Conservation (phyloP, 1,140 invertebrate genomes). For the Arctopsyche grandis region DNA sequence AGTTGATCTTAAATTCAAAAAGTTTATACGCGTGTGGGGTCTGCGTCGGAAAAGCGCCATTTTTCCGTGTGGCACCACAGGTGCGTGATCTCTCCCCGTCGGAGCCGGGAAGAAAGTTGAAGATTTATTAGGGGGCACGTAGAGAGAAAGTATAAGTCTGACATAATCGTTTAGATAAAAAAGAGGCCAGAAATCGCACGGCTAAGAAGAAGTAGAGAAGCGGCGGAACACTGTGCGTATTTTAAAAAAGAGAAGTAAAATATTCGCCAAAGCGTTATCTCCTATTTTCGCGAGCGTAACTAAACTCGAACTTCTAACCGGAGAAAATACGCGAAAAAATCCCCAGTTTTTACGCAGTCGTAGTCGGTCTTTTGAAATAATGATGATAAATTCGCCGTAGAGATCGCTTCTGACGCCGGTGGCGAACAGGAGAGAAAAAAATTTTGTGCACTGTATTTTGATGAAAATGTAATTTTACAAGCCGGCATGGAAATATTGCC, state of each 20-base stretch:
- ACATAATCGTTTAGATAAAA: conserved; percentile 56
- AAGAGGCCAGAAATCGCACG: conserved; percentile 37
- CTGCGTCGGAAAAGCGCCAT: conserved; percentile 26
- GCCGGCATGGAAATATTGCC: conserved; percentile 14
- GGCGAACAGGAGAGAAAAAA: too few relatives aligned
- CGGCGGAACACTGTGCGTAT: conserved; percentile 2
- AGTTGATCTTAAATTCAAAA: conserved; percentile 51
- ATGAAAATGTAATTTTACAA: conserved; percentile 10
- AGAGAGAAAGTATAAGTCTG: conserved; percentile 54
- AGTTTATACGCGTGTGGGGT: conserved; percentile 43
- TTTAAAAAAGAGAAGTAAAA: conserved; percentile 35
- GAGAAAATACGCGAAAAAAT: too few relatives aligned
- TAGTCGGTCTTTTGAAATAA: not conserved
- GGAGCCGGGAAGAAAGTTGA: conserved; percentile 48
- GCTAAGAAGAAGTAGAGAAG: not conserved
- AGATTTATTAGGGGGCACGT: conserved; percentile 54
- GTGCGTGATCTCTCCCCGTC: conserved; percentile 51
- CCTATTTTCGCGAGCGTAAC: conserved; percentile 15
- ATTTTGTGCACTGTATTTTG: not conserved
- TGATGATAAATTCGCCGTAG: too few relatives aligned
- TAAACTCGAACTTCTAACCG: not conserved
- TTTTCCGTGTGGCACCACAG: conserved; percentile 52
- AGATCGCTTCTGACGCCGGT: too few relatives aligned
- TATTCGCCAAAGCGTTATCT: conserved; percentile 27
- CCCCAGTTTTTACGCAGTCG: not conserved